Evolutionary conservation across 2,797 vertebrate genomes (phyloP), one percentile per base, ranked within the genome.

Genomic region (Smutsia gigantea): DNA sequence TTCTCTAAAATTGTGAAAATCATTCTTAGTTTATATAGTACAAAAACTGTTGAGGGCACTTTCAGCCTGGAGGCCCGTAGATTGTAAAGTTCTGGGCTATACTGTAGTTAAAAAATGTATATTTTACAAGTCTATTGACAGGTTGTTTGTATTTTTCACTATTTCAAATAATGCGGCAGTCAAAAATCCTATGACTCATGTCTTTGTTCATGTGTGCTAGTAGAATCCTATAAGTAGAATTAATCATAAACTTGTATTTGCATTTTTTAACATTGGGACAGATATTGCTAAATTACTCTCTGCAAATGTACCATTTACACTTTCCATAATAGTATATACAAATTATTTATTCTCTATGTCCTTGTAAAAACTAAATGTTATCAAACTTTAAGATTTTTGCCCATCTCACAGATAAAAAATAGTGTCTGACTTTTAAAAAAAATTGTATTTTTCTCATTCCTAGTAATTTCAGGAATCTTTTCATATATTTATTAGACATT

Each of bases 121-220:
- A 11, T 77, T 69, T 85, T 51, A 31, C 77, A 69, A 11, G 21
- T 83, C 49, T 4, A 21, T 79, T 61, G 71, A 31, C 37, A 89
- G 34, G 23, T 87, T 78, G 15, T 84, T 95, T 59, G 19, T 34
- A 79, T 74, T 93, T 91, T 95, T 95, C 39, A 68, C 57, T n/a
- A 39, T 74, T 84, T 68, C 15, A 90, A 83, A 74, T n/a, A 87
- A 64, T n/a, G n/a, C 39, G 71, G 34, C 49, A 91, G 39, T 78
- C 93, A 86, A 69, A 87, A 93, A 87, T 71, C 34, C 7, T 66
- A 37, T 37, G 87, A 59, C 11, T 72, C 12, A 14, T 42, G 1
- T 46, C 18, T 83, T 77, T 93, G 49, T 46, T 92, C 51, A 10
- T 51, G 14, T 61, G 17, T 77, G 21, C 5, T 23, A 34, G 15